Percentiles rank a stretch among this genome's conserved stretches.
Conservation (phyloP, 2,113 vertebrate genomes). For the Bubalus kerabau region DNA sequence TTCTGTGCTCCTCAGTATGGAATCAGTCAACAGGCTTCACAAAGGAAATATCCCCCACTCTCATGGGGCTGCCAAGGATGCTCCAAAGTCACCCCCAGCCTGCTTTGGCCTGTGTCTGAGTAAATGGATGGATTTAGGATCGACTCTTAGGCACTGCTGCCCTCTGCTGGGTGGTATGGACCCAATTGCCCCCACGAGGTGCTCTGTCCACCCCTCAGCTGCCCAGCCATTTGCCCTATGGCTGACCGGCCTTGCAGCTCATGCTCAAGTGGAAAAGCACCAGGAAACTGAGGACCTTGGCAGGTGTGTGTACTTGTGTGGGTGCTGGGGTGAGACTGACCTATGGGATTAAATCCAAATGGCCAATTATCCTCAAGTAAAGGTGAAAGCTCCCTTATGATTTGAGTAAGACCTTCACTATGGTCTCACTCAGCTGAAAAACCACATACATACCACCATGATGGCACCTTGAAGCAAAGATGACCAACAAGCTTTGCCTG, state of each 20-base stretch:
- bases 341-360: background rate
- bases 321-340: background rate
- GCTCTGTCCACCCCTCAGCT: background rate
- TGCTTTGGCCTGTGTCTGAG: background rate
- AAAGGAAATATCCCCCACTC: background rate
- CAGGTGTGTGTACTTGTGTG: background rate
- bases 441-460: background rate
- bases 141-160: constrained; percentile 63
- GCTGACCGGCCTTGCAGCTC: background rate
- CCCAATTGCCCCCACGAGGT: background rate
- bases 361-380: background rate
- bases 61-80: background rate
- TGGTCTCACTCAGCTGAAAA: background rate
- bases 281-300: background rate
- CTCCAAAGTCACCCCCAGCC: background rate
- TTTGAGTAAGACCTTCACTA: background rate
- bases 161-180: constrained; percentile 73
- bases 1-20: background rate
- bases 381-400: background rate
- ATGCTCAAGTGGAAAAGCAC: background rate
- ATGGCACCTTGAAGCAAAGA: constrained; percentile 3
- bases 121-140: background rate
- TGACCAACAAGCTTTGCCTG: background rate
- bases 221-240: background rate
- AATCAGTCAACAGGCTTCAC: background rate